Evolutionary conservation across 2,888 invertebrate genomes (phyloP).

Genomic region (Tanypteryx hageni): DNA sequence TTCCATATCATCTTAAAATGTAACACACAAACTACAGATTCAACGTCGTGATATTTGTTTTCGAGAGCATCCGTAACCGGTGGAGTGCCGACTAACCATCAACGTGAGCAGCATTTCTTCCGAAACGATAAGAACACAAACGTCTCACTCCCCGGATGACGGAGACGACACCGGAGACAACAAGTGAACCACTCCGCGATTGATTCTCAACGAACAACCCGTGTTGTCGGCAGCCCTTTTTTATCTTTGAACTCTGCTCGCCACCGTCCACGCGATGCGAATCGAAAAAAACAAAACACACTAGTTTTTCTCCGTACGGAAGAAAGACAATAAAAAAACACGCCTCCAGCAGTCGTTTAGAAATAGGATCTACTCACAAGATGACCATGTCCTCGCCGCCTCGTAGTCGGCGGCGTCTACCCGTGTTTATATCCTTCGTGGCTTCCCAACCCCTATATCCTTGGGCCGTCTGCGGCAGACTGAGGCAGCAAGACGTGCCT

Average conservation of each 20-base stretch:
- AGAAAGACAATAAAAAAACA: background rate
- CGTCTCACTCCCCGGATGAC: background rate
- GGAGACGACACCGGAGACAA: background rate
- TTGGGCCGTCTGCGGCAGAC: slow-evolving; percentile 40
- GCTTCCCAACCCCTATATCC: background rate
- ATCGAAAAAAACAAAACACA: background rate
- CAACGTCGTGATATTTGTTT: background rate
- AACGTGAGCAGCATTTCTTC: background rate
- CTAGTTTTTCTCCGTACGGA: background rate
- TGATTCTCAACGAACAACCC: too few species aligned
- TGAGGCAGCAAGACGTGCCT: background rate
- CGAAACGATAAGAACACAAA: background rate
- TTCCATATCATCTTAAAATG: background rate
- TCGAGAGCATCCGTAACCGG: background rate
- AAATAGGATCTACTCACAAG: slow-evolving; percentile 21
- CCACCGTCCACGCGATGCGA: background rate
- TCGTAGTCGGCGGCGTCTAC: slow-evolving; percentile 23
- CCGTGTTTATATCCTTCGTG: background rate
- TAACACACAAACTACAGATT: background rate
- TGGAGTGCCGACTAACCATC: background rate
- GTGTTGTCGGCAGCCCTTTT: background rate
- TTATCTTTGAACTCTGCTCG: background rate
- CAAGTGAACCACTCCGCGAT: background rate
- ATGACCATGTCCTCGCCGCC: slow-evolving; percentile 64
- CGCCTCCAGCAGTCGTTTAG: background rate